These are phyloP conservation scores for Hystrix brachyura DNA, from an alignment of 2,113 vertebrate species.

Conservation along the genomic window DNA sequence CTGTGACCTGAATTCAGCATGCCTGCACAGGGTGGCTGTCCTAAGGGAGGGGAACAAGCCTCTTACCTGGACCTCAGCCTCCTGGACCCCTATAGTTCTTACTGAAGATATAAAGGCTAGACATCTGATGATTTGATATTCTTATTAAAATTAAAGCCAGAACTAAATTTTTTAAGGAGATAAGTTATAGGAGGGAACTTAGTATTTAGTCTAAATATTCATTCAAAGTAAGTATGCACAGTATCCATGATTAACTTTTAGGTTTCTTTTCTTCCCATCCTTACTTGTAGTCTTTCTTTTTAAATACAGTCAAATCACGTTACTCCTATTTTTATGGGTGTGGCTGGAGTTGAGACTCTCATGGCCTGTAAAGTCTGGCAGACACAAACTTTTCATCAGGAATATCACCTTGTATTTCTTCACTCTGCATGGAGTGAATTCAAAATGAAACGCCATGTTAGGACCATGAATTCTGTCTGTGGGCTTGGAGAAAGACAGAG, in stretches of 20 bases:
- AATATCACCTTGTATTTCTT: neutral
- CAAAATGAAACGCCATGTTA: neutral
- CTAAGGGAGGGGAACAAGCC: neutral
- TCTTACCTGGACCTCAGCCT: neutral
- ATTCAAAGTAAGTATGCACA: neutral
- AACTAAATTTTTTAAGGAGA: neutral
- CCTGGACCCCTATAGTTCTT: neutral
- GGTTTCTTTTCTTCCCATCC: neutral
- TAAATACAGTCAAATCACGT: neutral
- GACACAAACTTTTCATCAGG: neutral
- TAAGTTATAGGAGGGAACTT: neutral
- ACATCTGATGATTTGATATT: neutral
- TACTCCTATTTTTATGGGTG: neutral
- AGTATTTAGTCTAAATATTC: neutral
- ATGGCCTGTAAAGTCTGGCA: neutral
- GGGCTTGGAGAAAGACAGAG: neutral
- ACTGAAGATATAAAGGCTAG: neutral
- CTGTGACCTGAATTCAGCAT: neutral
- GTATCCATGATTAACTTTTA: neutral
- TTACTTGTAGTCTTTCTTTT: neutral
- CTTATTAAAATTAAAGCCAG: neutral
- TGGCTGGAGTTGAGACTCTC: neutral
- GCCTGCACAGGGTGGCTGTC: neutral
- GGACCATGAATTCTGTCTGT: neutral
- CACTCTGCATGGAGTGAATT: neutral